Evolutionary conservation across 1,140 invertebrate genomes (phyloP).

Genomic region (Formica selysi): DNA sequence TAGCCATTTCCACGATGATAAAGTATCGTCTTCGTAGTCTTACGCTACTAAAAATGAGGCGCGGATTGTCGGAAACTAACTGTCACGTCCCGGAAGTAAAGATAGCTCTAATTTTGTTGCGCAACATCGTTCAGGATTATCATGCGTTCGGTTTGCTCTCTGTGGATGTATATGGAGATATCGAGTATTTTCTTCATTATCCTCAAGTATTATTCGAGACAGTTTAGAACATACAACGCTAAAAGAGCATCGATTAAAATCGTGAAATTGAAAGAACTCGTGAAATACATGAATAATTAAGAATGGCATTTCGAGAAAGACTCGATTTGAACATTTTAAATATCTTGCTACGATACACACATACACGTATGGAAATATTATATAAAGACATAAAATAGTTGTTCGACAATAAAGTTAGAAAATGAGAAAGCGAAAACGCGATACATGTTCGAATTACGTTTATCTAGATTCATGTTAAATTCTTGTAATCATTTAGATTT

Average conservation of each 20-base stretch:
- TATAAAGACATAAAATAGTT: not conserved
- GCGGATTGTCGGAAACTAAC: slow-evolving; percentile 12
- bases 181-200: not conserved
- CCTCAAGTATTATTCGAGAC: not conserved
- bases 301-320: not conserved
- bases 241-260: not conserved
- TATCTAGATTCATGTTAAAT: not conserved
- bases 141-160: slow-evolving; percentile 20
- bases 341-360: not conserved
- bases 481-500: not conserved
- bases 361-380: not conserved
- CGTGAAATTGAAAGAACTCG: not conserved
- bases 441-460: not conserved
- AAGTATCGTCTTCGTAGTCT: not conserved
- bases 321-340: not conserved
- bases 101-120: slow-evolving; percentile 55
- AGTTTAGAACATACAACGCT: not conserved
- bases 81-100: slow-evolving; percentile 45
- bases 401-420: not conserved
- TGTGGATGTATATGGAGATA: not conserved
- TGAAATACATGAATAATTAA: not conserved
- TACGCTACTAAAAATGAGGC: slow-evolving; percentile 27
- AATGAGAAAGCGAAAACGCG: not conserved
- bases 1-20: not conserved
- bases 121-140: slow-evolving; percentile 27